phyloP scores from a whole-genome alignment of 2,797 vertebrate species.

The Centroberyx gerrardi region DNA sequence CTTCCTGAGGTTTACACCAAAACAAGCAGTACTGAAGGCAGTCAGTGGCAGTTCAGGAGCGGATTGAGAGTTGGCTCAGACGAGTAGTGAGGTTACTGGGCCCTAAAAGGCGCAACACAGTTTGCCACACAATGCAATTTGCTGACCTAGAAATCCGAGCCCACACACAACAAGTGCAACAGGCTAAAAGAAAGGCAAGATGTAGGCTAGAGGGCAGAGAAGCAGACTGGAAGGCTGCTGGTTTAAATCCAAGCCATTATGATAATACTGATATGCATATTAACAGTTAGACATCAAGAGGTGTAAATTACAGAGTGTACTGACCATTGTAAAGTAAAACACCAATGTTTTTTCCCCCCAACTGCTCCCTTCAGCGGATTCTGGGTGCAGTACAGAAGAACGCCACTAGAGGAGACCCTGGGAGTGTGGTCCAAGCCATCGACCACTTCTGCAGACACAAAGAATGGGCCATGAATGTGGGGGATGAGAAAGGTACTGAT shows the following conservation, averaged over 20 bases:
- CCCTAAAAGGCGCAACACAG: no score
- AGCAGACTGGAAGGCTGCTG: background rate
- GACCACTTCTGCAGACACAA: conserved; percentile 89
- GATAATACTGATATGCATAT: no score
- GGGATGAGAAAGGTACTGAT: conserved; percentile 89
- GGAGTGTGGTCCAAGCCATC: conserved; percentile 88
- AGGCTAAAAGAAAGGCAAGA: background rate
- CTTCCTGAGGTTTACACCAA: no score
- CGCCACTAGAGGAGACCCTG: conserved; percentile 88
- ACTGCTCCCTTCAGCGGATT: conserved; percentile 76
- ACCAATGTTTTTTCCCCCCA: background rate
- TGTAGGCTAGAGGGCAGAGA: background rate
- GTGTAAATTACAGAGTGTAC: background rate
- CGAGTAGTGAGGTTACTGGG: no score
- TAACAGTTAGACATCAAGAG: no score
- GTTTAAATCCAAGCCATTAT: background rate
- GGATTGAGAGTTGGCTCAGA: no score
- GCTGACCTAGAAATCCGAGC: no score
- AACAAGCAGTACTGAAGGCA: no score
- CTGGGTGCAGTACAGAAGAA: conserved; percentile 87
- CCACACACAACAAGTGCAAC: background rate
- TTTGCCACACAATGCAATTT: no score
- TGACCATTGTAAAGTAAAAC: background rate
- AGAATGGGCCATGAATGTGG: conserved; percentile 95
- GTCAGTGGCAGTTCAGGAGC: no score